A percentile compares a stretch with the other conserved stretches of the same genome.
These are phyloP conservation scores for Trachurus trachurus DNA, from an alignment of 2,797 vertebrate species.

Conservation along the genomic window DNA sequence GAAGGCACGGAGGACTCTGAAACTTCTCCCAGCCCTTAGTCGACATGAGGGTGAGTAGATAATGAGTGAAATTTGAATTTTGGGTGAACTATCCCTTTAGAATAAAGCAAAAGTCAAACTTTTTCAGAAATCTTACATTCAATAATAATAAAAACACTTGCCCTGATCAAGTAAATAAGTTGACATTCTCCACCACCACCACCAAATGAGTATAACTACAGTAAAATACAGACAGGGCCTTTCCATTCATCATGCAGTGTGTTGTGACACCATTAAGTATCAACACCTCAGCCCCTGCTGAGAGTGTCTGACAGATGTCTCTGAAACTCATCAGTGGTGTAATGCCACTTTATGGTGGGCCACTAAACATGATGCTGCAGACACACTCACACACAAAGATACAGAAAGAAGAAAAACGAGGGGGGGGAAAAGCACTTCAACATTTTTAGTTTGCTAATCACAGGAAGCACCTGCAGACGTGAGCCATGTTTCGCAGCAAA, in stretches of 20 bases:
- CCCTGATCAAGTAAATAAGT: neutral
- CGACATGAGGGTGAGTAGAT: too few species aligned
- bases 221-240: neutral
- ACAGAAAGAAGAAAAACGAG: too few species aligned
- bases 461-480: too few species aligned
- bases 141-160: neutral
- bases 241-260: neutral
- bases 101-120: neutral
- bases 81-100: too few species aligned
- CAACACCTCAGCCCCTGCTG: slow-evolving; percentile 3
- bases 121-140: neutral
- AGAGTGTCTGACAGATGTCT: slow-evolving; percentile 2
- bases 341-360: neutral
- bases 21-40: too few species aligned
- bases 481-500: too few species aligned
- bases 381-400: neutral
- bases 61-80: too few species aligned
- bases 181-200: neutral
- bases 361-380: neutral
- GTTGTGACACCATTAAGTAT: neutral
- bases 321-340: neutral
- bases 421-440: too few species aligned
- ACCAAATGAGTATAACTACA: neutral
- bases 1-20: too few species aligned
- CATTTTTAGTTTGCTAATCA: too few species aligned